Conservation (phyloP, 2,113 vertebrate species). For the Epinephelus moara region DNA sequence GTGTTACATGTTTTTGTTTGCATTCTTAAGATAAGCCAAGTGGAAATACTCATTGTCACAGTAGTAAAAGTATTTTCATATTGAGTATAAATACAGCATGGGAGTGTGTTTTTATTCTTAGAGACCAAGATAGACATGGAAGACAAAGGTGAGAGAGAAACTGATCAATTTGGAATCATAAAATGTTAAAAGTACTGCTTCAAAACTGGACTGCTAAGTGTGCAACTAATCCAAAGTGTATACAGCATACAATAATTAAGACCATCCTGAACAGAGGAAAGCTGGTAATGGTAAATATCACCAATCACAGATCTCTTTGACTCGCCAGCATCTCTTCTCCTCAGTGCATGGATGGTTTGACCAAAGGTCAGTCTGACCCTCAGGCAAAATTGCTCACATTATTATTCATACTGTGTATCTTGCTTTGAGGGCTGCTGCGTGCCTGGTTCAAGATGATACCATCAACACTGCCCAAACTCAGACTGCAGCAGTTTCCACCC, state of each 20-base stretch:
- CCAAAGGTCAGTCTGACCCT: background rate
- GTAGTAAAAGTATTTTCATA: conserved; percentile 86
- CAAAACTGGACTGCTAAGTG: background rate
- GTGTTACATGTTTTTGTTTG: conserved; percentile 78
- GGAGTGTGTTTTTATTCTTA: conserved; percentile 61
- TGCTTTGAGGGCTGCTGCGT: background rate
- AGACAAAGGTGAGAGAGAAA: background rate
- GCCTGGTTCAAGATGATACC: background rate
- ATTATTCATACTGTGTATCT: background rate
- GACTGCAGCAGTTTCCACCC: background rate
- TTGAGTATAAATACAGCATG: conserved; percentile 71
- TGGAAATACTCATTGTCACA: conserved; percentile 79
- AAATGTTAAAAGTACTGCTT: background rate
- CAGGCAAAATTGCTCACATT: background rate
- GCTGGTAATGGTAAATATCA: background rate
- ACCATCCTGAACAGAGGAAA: background rate
- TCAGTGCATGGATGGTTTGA: background rate
- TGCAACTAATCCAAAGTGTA: background rate
- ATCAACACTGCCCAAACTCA: background rate
- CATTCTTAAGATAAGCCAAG: conserved; percentile 72
- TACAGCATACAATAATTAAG: background rate
- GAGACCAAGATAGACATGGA: background rate
- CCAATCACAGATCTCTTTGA: background rate
- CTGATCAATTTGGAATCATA: background rate
- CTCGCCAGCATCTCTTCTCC: background rate